These are phyloP conservation scores for Oophaga sylvatica DNA, from an alignment of 2,797 vertebrate genomes.

Conservation along the genomic window DNA sequence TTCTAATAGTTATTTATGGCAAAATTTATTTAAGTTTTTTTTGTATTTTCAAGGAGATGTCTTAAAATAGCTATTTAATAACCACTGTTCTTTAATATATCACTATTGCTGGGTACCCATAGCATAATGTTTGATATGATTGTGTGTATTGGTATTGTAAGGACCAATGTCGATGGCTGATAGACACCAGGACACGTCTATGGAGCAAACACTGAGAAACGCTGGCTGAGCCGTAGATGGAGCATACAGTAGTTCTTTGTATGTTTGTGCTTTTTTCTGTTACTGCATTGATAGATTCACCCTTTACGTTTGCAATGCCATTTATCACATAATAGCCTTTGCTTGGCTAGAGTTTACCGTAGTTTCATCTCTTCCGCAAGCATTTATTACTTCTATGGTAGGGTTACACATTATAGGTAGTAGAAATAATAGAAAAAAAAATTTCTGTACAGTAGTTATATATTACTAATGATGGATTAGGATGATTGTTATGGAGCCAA, in stretches of 20 bases:
- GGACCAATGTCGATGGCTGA: constrained; percentile 16
- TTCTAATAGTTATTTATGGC: neutral
- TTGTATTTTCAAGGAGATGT: neutral
- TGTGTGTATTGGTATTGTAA: neutral
- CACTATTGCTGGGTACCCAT: neutral
- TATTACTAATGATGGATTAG: neutral
- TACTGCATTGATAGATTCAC: neutral
- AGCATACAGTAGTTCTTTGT: neutral
- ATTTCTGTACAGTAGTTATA: neutral
- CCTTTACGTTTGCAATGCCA: neutral
- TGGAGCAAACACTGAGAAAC: neutral
- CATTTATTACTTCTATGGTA: neutral
- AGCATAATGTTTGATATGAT: neutral
- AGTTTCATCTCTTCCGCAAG: neutral
- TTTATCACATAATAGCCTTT: constrained; percentile 1
- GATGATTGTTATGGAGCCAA: neutral
- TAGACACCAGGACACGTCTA: constrained; percentile 7
- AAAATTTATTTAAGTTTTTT: neutral
- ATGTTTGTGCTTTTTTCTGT: neutral
- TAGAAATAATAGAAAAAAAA: neutral
- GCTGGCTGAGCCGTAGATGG: neutral
- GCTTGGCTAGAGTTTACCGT: neutral
- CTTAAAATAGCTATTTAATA: neutral
- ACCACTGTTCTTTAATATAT: neutral
- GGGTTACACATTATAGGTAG: neutral